A percentile compares a stretch with the other conserved stretches of the same genome.
phyloP scores from a whole-genome alignment of 2,888 invertebrate genomes.

The Philaethria dido region DNA sequence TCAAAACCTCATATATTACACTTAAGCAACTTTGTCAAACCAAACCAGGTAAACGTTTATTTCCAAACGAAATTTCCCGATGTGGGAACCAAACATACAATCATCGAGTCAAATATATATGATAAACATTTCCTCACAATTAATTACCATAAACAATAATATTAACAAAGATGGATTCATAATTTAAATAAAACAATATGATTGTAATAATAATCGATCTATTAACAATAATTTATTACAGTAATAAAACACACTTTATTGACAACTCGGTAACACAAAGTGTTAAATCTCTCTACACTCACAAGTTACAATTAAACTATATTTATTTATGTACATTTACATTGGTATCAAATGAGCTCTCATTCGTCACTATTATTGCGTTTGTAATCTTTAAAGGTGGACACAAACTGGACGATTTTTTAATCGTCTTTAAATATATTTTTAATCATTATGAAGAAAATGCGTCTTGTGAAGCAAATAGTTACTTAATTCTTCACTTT shows the following conservation, averaged over 20 bases:
- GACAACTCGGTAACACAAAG: conserved; percentile 67
- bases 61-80: too few relatives aligned
- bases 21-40: too few relatives aligned
- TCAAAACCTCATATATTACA: too few relatives aligned
- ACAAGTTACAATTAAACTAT: conserved; percentile 59
- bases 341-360: conserved; percentile 53
- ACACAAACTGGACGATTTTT: conserved; percentile 9
- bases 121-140: background rate
- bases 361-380: conserved; percentile 48
- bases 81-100: too few relatives aligned
- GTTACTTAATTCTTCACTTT: background rate
- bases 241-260: conserved; percentile 73
- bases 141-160: too few relatives aligned
- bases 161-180: background rate
- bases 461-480: too few relatives aligned
- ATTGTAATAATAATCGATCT: conserved; percentile 76
- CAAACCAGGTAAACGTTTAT: too few relatives aligned
- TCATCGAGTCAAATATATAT: background rate
- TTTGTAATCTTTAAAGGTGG: conserved; percentile 26
- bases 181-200: conserved; percentile 52
- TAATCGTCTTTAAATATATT: conserved; percentile 6
- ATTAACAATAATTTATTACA: conserved; percentile 83
- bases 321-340: conserved; percentile 78
- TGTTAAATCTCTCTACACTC: conserved; percentile 58
- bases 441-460: background rate